Percentiles rank a stretch among this genome's conserved stretches.
These are phyloP conservation scores for Choristoneura rosaceana DNA, from an alignment of 2,888 invertebrate species.

Conservation along the genomic window DNA sequence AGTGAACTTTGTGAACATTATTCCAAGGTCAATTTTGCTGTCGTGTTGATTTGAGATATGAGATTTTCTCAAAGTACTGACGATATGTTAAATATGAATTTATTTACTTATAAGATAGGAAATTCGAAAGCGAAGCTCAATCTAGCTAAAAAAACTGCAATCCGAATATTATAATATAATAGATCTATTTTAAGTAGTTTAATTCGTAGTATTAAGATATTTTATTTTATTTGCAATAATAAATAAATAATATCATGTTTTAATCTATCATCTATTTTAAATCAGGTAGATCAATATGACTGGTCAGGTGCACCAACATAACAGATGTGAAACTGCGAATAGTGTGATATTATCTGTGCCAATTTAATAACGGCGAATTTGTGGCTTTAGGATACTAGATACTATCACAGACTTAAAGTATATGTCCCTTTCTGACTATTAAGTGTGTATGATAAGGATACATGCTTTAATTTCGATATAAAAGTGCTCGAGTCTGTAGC, in stretches of 20 bases:
- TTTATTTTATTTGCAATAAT: slow-evolving; percentile 20
- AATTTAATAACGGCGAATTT: slow-evolving; percentile 31
- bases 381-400: slow-evolving; percentile 8
- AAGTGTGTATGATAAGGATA: not conserved
- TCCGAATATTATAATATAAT: slow-evolving; percentile 9
- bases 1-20: too few relatives aligned
- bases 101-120: slow-evolving; percentile 19
- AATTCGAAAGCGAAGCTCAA: slow-evolving; percentile 32
- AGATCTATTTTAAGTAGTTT: slow-evolving; percentile 22
- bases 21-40: too few relatives aligned
- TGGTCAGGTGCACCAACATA: slow-evolving; percentile 11
- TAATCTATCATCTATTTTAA: slow-evolving; percentile 10
- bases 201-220: slow-evolving; percentile 25
- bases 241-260: not conserved
- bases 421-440: not conserved
- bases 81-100: slow-evolving; percentile 20
- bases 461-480: not conserved
- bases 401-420: not conserved
- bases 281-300: slow-evolving; percentile 20
- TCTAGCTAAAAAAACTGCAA: slow-evolving; percentile 23
- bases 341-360: slow-evolving; percentile 41
- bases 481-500: not conserved
- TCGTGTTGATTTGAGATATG: too few relatives aligned
- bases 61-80: too few relatives aligned
- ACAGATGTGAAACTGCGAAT: slow-evolving; percentile 4